A percentile compares a stretch with the other conserved stretches of the same genome.
These are phyloP conservation scores for Tineola bisselliella DNA, from an alignment of 2,888 invertebrate genomes.

Conservation along the genomic window DNA sequence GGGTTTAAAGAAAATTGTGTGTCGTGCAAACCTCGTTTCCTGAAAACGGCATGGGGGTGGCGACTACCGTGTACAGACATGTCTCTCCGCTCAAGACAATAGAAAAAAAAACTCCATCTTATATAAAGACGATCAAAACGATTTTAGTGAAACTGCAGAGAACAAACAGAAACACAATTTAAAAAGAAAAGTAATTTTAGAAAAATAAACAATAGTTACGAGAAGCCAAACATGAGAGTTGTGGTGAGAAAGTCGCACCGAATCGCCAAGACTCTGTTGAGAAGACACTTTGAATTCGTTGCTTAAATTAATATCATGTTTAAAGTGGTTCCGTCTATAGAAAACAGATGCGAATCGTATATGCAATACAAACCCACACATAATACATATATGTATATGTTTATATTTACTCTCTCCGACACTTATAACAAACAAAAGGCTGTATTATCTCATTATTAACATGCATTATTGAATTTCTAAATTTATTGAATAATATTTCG, in stretches of 20 bases:
- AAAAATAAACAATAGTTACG: conserved; percentile 11
- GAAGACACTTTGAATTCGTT: background rate
- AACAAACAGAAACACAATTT: background rate
- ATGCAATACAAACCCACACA: conserved; percentile 1
- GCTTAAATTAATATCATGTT: background rate
- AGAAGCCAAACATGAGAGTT: conserved; percentile 6
- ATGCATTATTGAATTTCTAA: background rate
- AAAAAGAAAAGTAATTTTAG: conserved; percentile 6
- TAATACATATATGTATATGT: background rate
- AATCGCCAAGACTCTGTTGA: background rate
- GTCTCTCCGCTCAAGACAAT: too few relatives aligned
- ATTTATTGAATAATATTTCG: background rate
- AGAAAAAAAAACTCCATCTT: too few relatives aligned
- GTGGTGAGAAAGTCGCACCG: conserved; percentile 1
- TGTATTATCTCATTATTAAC: too few relatives aligned
- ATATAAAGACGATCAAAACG: too few relatives aligned
- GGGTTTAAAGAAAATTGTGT: too few relatives aligned
- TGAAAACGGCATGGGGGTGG: too few relatives aligned
- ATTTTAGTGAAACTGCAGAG: background rate
- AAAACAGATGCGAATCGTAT: background rate
- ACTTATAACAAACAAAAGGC: background rate
- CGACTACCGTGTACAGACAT: too few relatives aligned
- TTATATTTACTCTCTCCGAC: background rate
- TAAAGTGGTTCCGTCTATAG: background rate
- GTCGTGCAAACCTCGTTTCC: too few relatives aligned